These are phyloP conservation scores for Fistularia commersonii DNA, from an alignment of 2,797 vertebrate genomes.

Conservation along the genomic window DNA sequence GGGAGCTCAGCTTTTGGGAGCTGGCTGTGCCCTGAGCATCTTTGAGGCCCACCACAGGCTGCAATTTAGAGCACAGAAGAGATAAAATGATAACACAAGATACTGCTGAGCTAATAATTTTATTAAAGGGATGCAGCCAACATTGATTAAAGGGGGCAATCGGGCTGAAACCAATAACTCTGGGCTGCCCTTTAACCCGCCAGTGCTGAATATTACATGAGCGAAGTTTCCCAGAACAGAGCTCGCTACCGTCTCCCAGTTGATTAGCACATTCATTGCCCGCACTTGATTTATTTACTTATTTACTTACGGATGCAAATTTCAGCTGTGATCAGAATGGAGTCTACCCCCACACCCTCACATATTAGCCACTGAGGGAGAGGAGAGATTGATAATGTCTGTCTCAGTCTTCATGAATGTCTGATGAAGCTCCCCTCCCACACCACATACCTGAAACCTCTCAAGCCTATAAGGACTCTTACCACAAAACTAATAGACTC, in stretches of 20 bases:
- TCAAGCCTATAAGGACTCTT: constrained; percentile 23
- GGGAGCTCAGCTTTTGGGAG: constrained; percentile 71
- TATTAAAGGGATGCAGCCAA: constrained; percentile 84
- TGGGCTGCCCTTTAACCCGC: constrained; percentile 80
- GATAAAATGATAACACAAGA: constrained; percentile 79
- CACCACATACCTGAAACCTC: constrained; percentile 43
- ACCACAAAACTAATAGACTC: constrained; percentile 13
- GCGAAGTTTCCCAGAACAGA: constrained; percentile 80
- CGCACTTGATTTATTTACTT: constrained; percentile 84
- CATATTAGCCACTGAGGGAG: constrained; percentile 70
- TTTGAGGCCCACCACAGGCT: constrained; percentile 70
- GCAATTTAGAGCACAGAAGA: constrained; percentile 73
- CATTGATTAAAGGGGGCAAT: constrained; percentile 86
- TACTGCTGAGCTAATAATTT: constrained; percentile 86
- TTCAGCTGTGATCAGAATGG: constrained; percentile 74
- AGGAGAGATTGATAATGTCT: constrained; percentile 78
- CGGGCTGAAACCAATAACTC: constrained; percentile 84
- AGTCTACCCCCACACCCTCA: constrained; percentile 63
- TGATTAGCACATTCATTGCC: constrained; percentile 80
- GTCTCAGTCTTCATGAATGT: constrained; percentile 77
- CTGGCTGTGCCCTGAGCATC: constrained; percentile 71
- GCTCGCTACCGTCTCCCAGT: constrained; percentile 69
- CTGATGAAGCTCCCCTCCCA: constrained; percentile 67
- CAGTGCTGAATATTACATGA: constrained; percentile 85
- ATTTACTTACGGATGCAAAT: constrained; percentile 86